phyloP scores from a whole-genome alignment of 2,113 vertebrate species.

The Setophaga kirtlandii region DNA sequence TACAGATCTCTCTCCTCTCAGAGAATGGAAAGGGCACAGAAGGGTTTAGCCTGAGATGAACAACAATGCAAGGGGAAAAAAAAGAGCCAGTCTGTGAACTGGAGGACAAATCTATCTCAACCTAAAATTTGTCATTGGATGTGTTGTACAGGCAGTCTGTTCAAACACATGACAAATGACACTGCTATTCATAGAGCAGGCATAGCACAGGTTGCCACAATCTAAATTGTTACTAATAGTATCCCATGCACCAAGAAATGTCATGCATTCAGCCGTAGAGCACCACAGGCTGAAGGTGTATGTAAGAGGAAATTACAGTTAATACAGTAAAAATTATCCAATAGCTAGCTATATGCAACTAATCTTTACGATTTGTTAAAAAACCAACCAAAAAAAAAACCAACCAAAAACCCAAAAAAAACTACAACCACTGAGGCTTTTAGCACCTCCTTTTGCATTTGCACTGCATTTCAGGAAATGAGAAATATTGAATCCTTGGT shows the following conservation, averaged over 20 bases:
- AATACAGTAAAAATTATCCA: not conserved
- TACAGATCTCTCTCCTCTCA: not conserved
- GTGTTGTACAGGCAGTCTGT: not conserved
- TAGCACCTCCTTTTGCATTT: not conserved
- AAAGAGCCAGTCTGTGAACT: not conserved
- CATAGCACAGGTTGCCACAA: not conserved
- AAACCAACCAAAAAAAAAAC: not conserved
- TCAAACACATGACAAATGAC: conserved; percentile 14
- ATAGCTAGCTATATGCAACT: not conserved
- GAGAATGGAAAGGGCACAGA: not conserved
- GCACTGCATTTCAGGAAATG: not conserved
- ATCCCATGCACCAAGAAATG: not conserved
- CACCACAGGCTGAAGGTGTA: not conserved
- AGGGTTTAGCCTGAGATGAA: not conserved
- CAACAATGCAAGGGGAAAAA: accelerated
- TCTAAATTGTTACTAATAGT: not conserved
- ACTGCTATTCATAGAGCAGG: conserved; percentile 17
- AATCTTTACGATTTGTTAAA: not conserved
- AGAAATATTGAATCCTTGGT: not conserved
- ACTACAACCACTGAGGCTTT: not conserved
- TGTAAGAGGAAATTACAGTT: not conserved
- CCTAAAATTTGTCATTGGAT: not conserved
- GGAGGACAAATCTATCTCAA: not conserved
- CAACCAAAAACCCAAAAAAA: not conserved
- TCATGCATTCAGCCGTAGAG: not conserved